phyloP scores from a whole-genome alignment of 2,888 invertebrate species.

The Microdon myrmicae region DNA sequence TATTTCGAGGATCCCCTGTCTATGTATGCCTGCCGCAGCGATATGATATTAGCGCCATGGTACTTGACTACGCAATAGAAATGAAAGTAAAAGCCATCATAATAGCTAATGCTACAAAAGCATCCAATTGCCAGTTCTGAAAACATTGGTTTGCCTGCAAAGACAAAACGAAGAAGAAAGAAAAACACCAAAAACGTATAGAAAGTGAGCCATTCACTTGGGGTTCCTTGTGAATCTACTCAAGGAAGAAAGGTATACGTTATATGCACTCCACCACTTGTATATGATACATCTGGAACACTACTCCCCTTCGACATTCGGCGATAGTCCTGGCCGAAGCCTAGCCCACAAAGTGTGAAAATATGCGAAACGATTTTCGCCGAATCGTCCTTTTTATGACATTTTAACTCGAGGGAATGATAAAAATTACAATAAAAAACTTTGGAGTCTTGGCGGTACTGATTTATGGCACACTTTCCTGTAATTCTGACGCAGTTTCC shows the following conservation, averaged over 20 bases:
- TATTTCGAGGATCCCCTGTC: slow-evolving; percentile 22
- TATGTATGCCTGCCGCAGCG: no score
- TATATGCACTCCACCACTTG: no score
- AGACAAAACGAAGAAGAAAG: no score
- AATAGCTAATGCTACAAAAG: slow-evolving; percentile 44
- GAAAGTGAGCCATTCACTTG: no score
- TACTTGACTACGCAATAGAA: no score
- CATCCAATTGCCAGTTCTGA: slow-evolving; percentile 17
- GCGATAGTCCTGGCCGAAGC: neutral
- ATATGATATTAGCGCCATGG: no score
- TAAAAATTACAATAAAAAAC: slow-evolving; percentile 56
- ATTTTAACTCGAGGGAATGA: slow-evolving; percentile 56
- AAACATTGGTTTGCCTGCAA: slow-evolving; percentile 20
- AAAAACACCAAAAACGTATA: no score
- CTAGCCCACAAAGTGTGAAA: slow-evolving; percentile 45
- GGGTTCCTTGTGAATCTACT: no score
- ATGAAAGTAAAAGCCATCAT: slow-evolving; percentile 26
- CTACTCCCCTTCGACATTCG: neutral
- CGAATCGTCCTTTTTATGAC: slow-evolving; percentile 56
- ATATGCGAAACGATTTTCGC: slow-evolving; percentile 55
- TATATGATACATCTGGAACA: slow-evolving; percentile 24
- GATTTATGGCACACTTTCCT: slow-evolving; percentile 55
- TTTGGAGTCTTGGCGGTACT: slow-evolving; percentile 54
- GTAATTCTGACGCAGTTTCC: slow-evolving; percentile 41
- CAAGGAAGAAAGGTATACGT: no score